These are phyloP conservation scores for Tolypeutes matacus DNA, from an alignment of 2,797 vertebrate genomes.

Conservation along the genomic window DNA sequence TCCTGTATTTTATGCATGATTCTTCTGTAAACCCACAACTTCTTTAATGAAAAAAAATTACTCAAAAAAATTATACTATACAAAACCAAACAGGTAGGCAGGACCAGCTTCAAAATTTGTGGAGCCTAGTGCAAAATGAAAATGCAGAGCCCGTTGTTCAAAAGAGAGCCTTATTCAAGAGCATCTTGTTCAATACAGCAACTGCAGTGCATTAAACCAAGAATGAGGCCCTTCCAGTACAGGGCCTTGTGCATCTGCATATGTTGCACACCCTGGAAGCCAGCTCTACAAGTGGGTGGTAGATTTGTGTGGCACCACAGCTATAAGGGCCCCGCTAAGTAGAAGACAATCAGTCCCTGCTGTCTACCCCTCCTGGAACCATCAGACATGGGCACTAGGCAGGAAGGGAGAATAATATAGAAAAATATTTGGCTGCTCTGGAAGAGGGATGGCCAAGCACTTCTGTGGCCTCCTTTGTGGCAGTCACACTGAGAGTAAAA, in stretches of 20 bases:
- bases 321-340: not conserved
- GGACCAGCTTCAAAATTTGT: not conserved
- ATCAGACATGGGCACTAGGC: not conserved
- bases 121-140: not conserved
- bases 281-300: not conserved
- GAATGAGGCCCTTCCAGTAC: fast-evolving
- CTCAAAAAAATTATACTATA: no score
- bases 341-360: not conserved
- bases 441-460: not conserved
- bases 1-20: no score
- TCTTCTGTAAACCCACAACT: no score
- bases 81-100: not conserved
- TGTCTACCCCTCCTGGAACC: not conserved
- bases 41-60: no score
- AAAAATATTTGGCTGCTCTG: not conserved
- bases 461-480: not conserved
- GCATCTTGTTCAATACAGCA: not conserved
- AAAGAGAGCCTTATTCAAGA: not conserved
- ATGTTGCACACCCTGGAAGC: not conserved
- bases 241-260: not conserved
- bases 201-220: not conserved
- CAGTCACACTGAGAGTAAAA: not conserved
- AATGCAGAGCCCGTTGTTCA: not conserved
- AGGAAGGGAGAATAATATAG: not conserved
- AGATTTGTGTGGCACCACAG: not conserved